Evolutionary conservation across 2,888 invertebrate species (phyloP), one percentile per base, ranked within the genome.

Genomic region (Bedellia somnulentella): DNA sequence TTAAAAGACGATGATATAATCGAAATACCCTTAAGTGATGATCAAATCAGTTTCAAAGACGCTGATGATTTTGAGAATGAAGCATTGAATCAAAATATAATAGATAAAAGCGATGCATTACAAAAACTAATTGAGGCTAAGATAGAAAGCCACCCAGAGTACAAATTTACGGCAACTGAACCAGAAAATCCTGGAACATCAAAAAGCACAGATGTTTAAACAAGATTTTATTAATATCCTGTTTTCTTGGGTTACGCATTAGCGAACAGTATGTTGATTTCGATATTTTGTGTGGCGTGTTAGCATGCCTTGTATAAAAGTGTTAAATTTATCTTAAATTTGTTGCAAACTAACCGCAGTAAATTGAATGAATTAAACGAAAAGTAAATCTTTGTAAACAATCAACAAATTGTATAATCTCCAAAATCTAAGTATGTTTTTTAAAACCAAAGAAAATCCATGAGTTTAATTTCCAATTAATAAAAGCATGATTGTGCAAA

Each of bases 161-260:
- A 71, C 45, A 71, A 68, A 45, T 55, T 52, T 35, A 54, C 67
- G 35, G 49, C 62, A 17, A 48, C 71, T 42, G 61, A 63, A 30
- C 56, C 60, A 25, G 63, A 67, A 42, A 52, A 55, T 32, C 45
- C 53, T 26, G 52, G 56, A 18, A 44, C 55, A 30, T 68, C 75
- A 15, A 75, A 70, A 52, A 70, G 60, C 46, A 77, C 77, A 37
- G 77, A 77, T 36, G 76, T 77, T 22, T 77, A 53, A 55, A 42
- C 35, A 36, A 25, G 18, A 18, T 18, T 18, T 9, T 18, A 18
- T n/a, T n/a, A n/a, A n/a, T n/a, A n/a, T n/a, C n/a, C n/a, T n/a
- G n/a, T n/a, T n/a, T n/a, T n/a, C n/a, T n/a, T n/a, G n/a, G n/a
- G n/a, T n/a, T n/a, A n/a, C n/a, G n/a, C n/a, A n/a, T n/a, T n/a